Evolutionary conservation across 2,888 invertebrate genomes (phyloP).

Genomic region (Limenitis camilla): DNA sequence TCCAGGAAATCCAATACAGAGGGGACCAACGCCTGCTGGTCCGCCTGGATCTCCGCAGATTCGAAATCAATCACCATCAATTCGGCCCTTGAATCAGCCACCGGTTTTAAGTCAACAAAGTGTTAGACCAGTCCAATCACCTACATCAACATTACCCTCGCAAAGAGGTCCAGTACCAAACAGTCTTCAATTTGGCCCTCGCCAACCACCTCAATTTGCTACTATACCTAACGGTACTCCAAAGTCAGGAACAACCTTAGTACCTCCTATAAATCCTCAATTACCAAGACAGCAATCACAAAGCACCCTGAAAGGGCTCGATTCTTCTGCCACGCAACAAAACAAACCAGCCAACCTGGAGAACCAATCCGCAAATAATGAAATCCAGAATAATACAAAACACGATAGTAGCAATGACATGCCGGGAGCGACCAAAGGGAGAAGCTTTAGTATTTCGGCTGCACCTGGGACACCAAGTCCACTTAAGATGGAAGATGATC

Average conservation of each 20-base stretch:
- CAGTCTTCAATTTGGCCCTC: slow-evolving; percentile 66
- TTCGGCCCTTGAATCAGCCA: slow-evolving; percentile 56
- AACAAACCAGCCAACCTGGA: slow-evolving; percentile 67
- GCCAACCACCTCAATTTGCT: slow-evolving; percentile 53
- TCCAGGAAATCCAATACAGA: slow-evolving; percentile 42
- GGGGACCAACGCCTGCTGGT: slow-evolving; percentile 45
- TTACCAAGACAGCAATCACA: slow-evolving; percentile 62
- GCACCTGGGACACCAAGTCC: slow-evolving; percentile 65
- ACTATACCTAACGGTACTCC: slow-evolving; percentile 54
- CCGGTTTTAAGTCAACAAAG: slow-evolving; percentile 53
- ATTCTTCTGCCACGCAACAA: slow-evolving; percentile 45
- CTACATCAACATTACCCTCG: slow-evolving; percentile 41
- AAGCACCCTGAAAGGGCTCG: slow-evolving; percentile 52
- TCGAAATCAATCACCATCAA: slow-evolving; percentile 43
- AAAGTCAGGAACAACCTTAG: slow-evolving; percentile 40
- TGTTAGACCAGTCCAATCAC: slow-evolving; percentile 47
- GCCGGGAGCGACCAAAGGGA: slow-evolving; percentile 62
- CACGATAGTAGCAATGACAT: slow-evolving; percentile 56
- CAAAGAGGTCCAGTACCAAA: slow-evolving; percentile 66
- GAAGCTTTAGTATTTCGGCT: slow-evolving; percentile 72
- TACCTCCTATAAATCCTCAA: slow-evolving; percentile 35
- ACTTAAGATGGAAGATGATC: slow-evolving; percentile 64
- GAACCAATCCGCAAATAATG: slow-evolving; percentile 50
- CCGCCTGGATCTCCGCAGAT: slow-evolving; percentile 46
- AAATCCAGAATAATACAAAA: slow-evolving; percentile 47